Conservation (phyloP, 2,113 vertebrate genomes). For the Indicator maculatus region DNA sequence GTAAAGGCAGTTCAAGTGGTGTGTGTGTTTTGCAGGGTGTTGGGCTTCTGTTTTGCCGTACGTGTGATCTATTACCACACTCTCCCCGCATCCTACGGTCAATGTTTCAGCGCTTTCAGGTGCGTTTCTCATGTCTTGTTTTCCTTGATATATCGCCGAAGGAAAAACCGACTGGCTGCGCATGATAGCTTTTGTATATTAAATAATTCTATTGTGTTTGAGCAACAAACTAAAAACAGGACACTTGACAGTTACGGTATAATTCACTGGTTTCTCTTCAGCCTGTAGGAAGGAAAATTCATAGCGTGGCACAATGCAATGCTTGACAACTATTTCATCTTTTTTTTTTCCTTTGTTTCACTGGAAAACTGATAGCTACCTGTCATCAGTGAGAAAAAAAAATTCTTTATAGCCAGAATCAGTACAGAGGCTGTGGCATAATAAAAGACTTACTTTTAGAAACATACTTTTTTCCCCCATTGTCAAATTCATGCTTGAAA, state of each 20-base stretch:
- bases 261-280: slow-evolving; percentile 25
- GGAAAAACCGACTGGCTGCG: slow-evolving; percentile 29
- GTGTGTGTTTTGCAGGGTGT: slow-evolving; percentile 66
- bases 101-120: slow-evolving; percentile 67
- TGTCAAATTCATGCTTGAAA: background rate
- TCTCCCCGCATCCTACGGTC: slow-evolving; percentile 35
- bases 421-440: background rate
- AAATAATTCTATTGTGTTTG: slow-evolving; percentile 73
- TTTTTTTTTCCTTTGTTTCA: slow-evolving; percentile 44
- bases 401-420: background rate
- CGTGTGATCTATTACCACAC: slow-evolving; percentile 66
- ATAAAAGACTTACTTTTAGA: slow-evolving; percentile 5
- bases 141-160: slow-evolving; percentile 45
- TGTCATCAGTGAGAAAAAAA: background rate
- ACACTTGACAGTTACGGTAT: slow-evolving; percentile 26
- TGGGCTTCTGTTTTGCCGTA: slow-evolving; percentile 74
- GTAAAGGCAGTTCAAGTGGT: slow-evolving; percentile 64
- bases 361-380: slow-evolving; percentile 51
- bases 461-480: background rate
- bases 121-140: slow-evolving; percentile 64
- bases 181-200: slow-evolving; percentile 68
- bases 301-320: background rate
- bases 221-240: slow-evolving; percentile 72
- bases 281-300: slow-evolving; percentile 24
- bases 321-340: slow-evolving; percentile 37